Evolutionary conservation across 2,113 vertebrate genomes (phyloP).

Genomic region (Girardinichthys multiradiatus): DNA sequence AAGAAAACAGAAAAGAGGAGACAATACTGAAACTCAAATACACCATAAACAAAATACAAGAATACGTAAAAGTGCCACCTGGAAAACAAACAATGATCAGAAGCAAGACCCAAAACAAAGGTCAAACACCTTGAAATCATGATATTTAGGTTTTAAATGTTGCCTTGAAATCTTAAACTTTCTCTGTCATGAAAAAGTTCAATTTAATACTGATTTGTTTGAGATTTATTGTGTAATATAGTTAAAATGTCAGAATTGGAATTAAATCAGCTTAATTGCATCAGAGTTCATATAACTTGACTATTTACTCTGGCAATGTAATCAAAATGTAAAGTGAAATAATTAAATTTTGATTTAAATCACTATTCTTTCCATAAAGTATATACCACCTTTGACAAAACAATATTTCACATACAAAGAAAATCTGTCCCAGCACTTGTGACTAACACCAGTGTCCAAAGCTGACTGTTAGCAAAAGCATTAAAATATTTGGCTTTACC

Average conservation of each 20-base stretch:
- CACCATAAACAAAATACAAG: too few relatives aligned
- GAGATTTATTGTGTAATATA: background rate
- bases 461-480: constrained; percentile 14
- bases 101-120: too few relatives aligned
- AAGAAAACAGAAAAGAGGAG: too few relatives aligned
- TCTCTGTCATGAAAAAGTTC: background rate
- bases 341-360: constrained; percentile 19
- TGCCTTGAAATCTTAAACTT: too few relatives aligned
- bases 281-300: constrained; percentile 20
- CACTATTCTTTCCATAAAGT: background rate
- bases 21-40: too few relatives aligned
- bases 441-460: background rate
- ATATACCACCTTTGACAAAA: background rate
- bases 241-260: constrained; percentile 5
- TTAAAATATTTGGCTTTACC: constrained; percentile 31
- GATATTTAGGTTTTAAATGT: too few relatives aligned
- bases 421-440: constrained; percentile 2
- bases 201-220: background rate
- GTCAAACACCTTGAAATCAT: too few relatives aligned
- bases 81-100: too few relatives aligned
- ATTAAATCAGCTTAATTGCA: constrained; percentile 12
- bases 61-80: too few relatives aligned
- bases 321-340: constrained; percentile 42
- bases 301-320: constrained; percentile 26
- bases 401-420: background rate